Evolutionary conservation across 2,888 invertebrate species (phyloP), one percentile per base, ranked within the genome.

Genomic region (Ennomos erosarius): DNA sequence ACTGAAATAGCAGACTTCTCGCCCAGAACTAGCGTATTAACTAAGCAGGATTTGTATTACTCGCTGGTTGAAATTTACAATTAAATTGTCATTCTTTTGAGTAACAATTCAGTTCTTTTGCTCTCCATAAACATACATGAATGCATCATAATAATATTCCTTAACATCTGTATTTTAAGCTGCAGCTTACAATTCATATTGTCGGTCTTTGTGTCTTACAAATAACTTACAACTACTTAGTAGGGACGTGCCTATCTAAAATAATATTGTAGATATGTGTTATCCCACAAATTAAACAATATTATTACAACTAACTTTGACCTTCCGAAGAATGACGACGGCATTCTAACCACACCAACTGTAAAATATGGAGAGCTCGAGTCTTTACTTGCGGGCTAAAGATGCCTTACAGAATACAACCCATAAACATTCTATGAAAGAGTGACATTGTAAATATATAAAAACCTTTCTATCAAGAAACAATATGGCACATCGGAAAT

Each of bases 211-310:
- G 55, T 51, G 51, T 55, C 56, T 64, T 63, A 61, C 33, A 45
- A 47, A 54, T 59, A 61, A 59, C 63, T 63, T 63, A 66, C 50
- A 39, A 59, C 64, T 66, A 66, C 59, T 42, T 52, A 62, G 52
- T 52, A 45, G 38, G 55, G 51, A 51, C 34, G 36, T 47, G 51
- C 51, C 35, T 59, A 60, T 51, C 55, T 60, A 55, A 51, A 51
- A 55, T 38, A 43, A 55, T 43, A 54, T 53, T 52, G 49, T 38
- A 51, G 55, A 60, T 47, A 55, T 59, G 50, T 45, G 42, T 45
- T 37, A 44, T 52, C 46, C 42, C 50, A 49, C 49, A 51, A 59
- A 49, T 40, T 36, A 53, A 59, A 48, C 37, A 43, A 44, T 12
- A 46, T 49, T 55, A 47, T 40, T 40, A 48, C 26, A 48, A 43